These are phyloP conservation scores for Gouania willdenowi DNA, from an alignment of 2,797 vertebrate species.

Conservation along the genomic window DNA sequence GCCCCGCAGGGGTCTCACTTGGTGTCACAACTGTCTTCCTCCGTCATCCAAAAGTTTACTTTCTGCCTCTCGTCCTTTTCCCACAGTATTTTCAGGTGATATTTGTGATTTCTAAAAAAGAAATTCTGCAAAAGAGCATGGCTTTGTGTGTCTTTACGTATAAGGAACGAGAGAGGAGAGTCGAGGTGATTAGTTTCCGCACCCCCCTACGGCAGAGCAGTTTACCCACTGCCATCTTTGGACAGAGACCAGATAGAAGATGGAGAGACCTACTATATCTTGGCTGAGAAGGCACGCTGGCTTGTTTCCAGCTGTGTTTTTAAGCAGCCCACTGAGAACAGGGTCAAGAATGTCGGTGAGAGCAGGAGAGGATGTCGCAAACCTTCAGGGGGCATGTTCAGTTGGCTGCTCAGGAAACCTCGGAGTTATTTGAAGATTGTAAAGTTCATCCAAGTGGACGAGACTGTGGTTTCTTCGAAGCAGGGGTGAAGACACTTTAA, in stretches of 20 bases:
- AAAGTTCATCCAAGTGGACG: constrained; percentile 47
- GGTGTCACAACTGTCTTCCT: constrained; percentile 7
- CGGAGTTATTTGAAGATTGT: constrained; percentile 28
- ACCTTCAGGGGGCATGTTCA: constrained; percentile 29
- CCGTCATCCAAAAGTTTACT: constrained; percentile 7
- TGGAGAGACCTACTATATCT: constrained; percentile 37
- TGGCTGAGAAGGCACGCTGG: constrained; percentile 28
- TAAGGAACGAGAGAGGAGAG: constrained; percentile 37
- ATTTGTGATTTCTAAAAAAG: constrained; percentile 33
- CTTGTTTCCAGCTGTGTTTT: constrained; percentile 34
- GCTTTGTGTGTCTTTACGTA: constrained; percentile 38
- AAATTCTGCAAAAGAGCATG: constrained; percentile 10
- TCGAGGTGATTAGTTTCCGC: constrained; percentile 37
- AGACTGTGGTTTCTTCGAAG: constrained; percentile 23
- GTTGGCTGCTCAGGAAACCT: constrained; percentile 24
- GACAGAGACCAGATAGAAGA: constrained; percentile 30
- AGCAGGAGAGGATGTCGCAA: constrained; percentile 4
- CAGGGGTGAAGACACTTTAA: constrained; percentile 20
- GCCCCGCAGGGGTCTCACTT: constrained; percentile 13
- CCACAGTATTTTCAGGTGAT: constrained; percentile 7
- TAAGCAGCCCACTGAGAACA: constrained; percentile 7
- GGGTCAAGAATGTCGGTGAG: constrained; percentile 25
- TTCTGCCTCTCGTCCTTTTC: constrained; percentile 32
- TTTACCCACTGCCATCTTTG: constrained; percentile 39
- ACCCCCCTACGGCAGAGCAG: constrained; percentile 27